A percentile compares a stretch with the other conserved stretches of the same genome.
These are phyloP conservation scores for Crenuchus spilurus DNA, from an alignment of 2,797 vertebrate species.

Conservation along the genomic window DNA sequence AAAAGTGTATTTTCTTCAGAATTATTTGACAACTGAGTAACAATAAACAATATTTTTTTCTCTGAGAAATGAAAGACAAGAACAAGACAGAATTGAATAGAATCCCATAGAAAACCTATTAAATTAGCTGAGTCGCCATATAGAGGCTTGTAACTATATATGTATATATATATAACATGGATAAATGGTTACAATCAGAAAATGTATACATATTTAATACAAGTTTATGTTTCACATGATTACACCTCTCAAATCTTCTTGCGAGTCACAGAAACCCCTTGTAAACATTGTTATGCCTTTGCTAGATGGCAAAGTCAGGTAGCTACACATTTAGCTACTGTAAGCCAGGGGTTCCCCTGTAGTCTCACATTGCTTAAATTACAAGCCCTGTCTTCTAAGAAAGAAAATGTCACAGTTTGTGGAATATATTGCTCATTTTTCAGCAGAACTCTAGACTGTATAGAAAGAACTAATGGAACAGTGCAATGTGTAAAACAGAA, in stretches of 20 bases:
- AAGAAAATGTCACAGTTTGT: background rate
- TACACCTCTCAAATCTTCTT: no score
- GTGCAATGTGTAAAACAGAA: constrained; percentile 13
- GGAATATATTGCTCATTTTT: background rate
- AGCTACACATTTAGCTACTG: background rate
- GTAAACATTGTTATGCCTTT: background rate
- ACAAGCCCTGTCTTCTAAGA: background rate
- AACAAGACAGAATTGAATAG: no score
- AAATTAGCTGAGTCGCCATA: no score
- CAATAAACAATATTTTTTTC: background rate
- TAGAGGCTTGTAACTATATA: no score
- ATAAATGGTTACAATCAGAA: no score
- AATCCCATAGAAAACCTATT: no score
- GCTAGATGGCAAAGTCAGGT: background rate
- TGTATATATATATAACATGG: no score
- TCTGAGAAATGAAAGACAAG: background rate
- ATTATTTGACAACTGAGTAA: background rate
- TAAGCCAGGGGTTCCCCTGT: background rate
- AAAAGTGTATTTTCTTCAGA: background rate
- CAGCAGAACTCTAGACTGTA: constrained; percentile 1
- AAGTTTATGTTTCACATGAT: no score
- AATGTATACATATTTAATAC: no score
- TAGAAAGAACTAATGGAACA: background rate
- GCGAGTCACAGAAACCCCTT: background rate
- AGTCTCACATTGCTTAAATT: background rate